phyloP scores from a whole-genome alignment of 64 coral and sea anemone genomes.

The Montipora cactus region DNA sequence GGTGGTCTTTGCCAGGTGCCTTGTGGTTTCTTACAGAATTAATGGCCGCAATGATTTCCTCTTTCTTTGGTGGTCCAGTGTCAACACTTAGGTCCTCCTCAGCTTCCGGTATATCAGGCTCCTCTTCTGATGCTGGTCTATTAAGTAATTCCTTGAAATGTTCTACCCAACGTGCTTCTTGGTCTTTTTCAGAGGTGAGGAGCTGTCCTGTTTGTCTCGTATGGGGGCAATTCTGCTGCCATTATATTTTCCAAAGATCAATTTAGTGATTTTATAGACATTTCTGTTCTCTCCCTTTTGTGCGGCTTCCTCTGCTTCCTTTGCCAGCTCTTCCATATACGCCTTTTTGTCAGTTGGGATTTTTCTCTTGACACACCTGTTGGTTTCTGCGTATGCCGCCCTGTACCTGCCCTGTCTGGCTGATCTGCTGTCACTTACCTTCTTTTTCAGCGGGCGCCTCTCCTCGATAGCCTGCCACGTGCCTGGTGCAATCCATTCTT shows the following conservation, averaged over 20 bases:
- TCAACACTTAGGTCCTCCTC: slow-evolving; percentile 13
- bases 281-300: too few relatives aligned
- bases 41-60: not conserved
- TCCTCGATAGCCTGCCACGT: too few relatives aligned
- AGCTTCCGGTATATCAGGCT: slow-evolving; percentile 35
- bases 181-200: slow-evolving; percentile 26
- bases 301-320: too few relatives aligned
- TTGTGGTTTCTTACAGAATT: slow-evolving; percentile 7
- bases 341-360: too few relatives aligned
- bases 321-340: too few relatives aligned
- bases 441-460: too few relatives aligned
- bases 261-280: not conserved
- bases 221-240: slow-evolving; percentile 6
- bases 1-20: slow-evolving; percentile 33
- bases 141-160: slow-evolving; percentile 23
- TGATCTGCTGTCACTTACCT: too few relatives aligned
- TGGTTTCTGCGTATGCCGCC: too few relatives aligned
- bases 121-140: slow-evolving; percentile 14
- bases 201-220: slow-evolving; percentile 23
- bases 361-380: too few relatives aligned
- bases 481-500: too few relatives aligned
- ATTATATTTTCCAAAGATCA: slow-evolving; percentile 21
- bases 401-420: too few relatives aligned
- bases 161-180: slow-evolving; percentile 8
- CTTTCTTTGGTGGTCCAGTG: slow-evolving; percentile 2